Evolutionary conservation across 2,888 invertebrate species (phyloP).

Genomic region (Caenorhabditis becei): DNA sequence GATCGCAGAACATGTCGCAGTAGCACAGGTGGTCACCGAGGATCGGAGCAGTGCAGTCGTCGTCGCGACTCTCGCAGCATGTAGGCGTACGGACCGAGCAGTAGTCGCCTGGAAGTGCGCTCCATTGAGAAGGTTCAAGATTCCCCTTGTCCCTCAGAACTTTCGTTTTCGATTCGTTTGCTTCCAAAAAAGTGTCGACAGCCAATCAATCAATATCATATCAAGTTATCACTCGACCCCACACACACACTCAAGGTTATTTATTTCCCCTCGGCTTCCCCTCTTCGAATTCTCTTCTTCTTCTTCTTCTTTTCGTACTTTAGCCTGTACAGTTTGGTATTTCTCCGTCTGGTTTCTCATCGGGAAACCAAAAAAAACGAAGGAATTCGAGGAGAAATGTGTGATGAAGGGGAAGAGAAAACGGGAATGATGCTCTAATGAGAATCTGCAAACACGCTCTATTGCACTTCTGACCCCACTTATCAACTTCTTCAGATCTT

Average conservation of each 20-base stretch:
- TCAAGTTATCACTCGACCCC: conserved; percentile 42
- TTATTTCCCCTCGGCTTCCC: conserved; percentile 20
- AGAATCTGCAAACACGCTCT: too few relatives aligned
- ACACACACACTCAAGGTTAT: conserved; percentile 40
- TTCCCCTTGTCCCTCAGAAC: not conserved
- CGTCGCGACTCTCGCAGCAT: conserved; percentile 89
- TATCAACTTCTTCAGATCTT: too few relatives aligned
- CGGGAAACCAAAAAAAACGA: too few relatives aligned
- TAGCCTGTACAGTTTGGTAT: conserved; percentile 15
- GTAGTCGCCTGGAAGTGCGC: conserved; percentile 75
- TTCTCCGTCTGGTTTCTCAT: conserved; percentile 15
- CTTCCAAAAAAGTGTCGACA: conserved; percentile 2
- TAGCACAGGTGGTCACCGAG: conserved; percentile 90
- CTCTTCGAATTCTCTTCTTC: not conserved
- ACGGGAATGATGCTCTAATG: too few relatives aligned
- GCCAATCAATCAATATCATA: conserved; percentile 48
- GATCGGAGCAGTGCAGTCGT: conserved; percentile 89
- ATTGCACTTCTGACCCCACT: too few relatives aligned
- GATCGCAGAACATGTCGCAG: conserved; percentile 86
- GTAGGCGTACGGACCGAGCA: conserved; percentile 74
- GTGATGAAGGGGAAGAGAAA: not conserved
- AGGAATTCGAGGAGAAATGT: conserved; percentile 22
- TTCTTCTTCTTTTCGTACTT: conserved; percentile 7
- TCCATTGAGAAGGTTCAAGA: not conserved
- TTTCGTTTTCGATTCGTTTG: not conserved